These are phyloP conservation scores for Tribolium castaneum DNA, from an alignment of 1,140 invertebrate genomes.

Conservation along the genomic window DNA sequence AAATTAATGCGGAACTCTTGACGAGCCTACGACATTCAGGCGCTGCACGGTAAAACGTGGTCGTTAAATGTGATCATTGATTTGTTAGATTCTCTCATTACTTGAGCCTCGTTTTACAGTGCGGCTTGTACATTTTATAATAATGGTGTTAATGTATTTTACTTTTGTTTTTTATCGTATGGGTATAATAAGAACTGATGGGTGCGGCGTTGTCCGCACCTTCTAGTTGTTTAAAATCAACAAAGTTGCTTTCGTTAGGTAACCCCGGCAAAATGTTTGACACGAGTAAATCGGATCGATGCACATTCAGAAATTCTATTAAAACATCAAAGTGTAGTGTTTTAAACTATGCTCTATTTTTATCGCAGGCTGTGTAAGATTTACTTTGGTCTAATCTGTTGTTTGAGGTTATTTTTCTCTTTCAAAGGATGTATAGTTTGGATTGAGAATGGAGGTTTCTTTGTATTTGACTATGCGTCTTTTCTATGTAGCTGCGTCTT, in stretches of 20 bases:
- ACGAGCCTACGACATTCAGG: slow-evolving; percentile 30
- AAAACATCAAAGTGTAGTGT: slow-evolving; percentile 9
- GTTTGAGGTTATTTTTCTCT: not conserved
- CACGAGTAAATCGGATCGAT: slow-evolving; percentile 15
- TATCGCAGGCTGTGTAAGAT: slow-evolving; percentile 13
- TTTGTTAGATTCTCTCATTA: slow-evolving; percentile 37
- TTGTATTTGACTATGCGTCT: slow-evolving; percentile 18
- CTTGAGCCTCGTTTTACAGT: slow-evolving; percentile 28
- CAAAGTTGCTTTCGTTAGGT: not conserved
- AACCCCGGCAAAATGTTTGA: not conserved
- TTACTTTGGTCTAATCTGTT: slow-evolving; percentile 26
- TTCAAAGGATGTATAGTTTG: not conserved
- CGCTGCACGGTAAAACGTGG: slow-evolving; percentile 36
- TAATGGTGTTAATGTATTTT: slow-evolving; percentile 33
- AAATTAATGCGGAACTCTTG: slow-evolving; percentile 32
- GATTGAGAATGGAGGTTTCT: not conserved
- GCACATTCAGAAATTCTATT: not conserved
- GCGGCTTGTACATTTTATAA: slow-evolving; percentile 37
- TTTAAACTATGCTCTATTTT: not conserved
- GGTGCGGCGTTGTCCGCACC: not conserved
- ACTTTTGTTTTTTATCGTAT: slow-evolving; percentile 6
- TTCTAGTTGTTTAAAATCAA: not conserved
- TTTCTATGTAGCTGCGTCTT: slow-evolving; percentile 42
- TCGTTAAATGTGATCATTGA: slow-evolving; percentile 37
- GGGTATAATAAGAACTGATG: slow-evolving; percentile 34